Evolutionary conservation across 2,113 vertebrate genomes (phyloP).

Genomic region (Beaufortia kweichowensis): DNA sequence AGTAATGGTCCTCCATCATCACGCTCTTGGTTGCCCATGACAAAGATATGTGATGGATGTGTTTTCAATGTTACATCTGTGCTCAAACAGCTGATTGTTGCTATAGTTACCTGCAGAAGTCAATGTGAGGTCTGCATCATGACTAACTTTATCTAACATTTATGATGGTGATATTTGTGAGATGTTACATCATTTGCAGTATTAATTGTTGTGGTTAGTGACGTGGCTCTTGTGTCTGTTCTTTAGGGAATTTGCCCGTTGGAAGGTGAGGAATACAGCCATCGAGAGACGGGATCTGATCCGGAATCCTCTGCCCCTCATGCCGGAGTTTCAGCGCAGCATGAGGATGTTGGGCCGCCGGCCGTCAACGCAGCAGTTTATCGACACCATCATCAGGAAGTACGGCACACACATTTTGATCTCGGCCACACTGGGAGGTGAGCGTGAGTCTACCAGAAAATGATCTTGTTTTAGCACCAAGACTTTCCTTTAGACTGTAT

Average conservation of each 20-base stretch:
- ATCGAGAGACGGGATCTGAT: slow-evolving; percentile 94
- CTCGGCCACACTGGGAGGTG: slow-evolving; percentile 98
- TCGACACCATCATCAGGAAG: slow-evolving; percentile 99
- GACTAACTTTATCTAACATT: too few species aligned
- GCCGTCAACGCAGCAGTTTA: slow-evolving; percentile 96
- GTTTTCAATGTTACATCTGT: background rate
- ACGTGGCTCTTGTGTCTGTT: slow-evolving; percentile 41
- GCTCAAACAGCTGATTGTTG: background rate
- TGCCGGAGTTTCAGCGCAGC: slow-evolving; percentile 98
- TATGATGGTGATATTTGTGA: too few species aligned
- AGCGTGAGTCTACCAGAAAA: slow-evolving; percentile 32
- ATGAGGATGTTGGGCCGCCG: slow-evolving; percentile 93
- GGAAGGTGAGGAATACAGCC: slow-evolving; percentile 99
- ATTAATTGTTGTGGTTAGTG: too few species aligned
- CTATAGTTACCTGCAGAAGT: background rate
- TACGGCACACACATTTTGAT: slow-evolving; percentile 99
- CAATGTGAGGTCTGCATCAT: background rate
- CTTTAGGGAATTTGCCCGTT: slow-evolving; percentile 98
- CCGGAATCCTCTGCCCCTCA: slow-evolving; percentile 91
- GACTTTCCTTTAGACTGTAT: too few species aligned
- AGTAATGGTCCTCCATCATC: too few species aligned
- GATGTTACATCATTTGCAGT: too few species aligned
- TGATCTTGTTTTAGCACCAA: too few species aligned
- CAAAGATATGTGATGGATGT: too few species aligned
- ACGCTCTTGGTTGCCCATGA: too few species aligned